Evolutionary conservation across 2,113 vertebrate species (phyloP).

Genomic region (Anolis carolinensis): DNA sequence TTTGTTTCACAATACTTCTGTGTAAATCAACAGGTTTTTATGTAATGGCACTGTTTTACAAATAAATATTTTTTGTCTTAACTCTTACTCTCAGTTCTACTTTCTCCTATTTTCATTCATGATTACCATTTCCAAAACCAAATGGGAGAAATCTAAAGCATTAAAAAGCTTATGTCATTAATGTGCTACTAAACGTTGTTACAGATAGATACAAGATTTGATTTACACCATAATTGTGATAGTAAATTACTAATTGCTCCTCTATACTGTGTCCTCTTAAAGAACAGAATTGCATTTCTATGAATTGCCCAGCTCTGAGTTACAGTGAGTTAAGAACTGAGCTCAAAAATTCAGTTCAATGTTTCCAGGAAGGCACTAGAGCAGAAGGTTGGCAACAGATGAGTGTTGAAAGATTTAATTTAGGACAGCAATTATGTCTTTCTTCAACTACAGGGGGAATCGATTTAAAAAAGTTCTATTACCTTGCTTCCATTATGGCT

Average conservation of each 20-base stretch:
- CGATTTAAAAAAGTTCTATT: conserved; percentile 68
- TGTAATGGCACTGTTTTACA: not conserved
- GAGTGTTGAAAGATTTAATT: conserved; percentile 64
- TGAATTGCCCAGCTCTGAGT: conserved; percentile 1
- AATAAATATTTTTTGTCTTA: conserved; percentile 24
- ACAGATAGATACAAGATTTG: not conserved
- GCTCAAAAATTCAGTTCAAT: conserved; percentile 42
- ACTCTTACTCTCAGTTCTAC: not conserved
- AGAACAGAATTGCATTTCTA: not conserved
- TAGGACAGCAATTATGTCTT: conserved; percentile 61
- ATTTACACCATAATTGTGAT: not conserved
- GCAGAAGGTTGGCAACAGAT: conserved; percentile 53
- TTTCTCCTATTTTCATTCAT: not conserved
- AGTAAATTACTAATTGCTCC: not conserved
- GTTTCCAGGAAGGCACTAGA: conserved; percentile 63
- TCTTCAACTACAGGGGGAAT: conserved; percentile 55
- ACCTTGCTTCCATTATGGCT: conserved; percentile 49
- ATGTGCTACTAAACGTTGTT: not conserved
- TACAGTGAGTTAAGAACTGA: conserved; percentile 38
- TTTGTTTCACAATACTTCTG: not conserved
- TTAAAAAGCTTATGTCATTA: not conserved
- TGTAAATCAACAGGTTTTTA: not conserved
- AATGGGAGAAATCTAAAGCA: not conserved
- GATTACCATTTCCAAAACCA: not conserved
- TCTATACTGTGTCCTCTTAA: not conserved